phyloP scores from a whole-genome alignment of 1,140 invertebrate genomes.

The Bilobella aurantiaca region DNA sequence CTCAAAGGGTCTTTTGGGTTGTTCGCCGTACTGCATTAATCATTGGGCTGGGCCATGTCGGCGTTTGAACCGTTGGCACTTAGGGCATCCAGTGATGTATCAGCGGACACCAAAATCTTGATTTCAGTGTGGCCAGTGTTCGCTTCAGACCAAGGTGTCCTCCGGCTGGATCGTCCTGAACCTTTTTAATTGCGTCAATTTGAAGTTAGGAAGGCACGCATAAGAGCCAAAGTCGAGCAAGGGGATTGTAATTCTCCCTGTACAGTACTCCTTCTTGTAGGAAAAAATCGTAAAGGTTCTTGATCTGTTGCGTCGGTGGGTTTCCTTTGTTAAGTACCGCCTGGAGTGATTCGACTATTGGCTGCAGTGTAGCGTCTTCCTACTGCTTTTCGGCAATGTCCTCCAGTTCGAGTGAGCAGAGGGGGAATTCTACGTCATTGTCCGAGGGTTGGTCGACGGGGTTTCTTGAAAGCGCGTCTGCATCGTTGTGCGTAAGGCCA shows the following conservation, averaged over 20 bases:
- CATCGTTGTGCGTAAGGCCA: constrained; percentile 13
- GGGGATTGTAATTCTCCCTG: neutral
- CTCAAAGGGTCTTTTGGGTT: constrained; percentile 7
- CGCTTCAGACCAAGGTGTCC: constrained; percentile 15
- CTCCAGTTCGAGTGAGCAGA: neutral
- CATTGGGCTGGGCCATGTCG: neutral
- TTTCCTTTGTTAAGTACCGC: neutral
- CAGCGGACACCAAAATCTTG: constrained; percentile 12
- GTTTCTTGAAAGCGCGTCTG: constrained; percentile 18
- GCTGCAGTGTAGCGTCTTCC: neutral
- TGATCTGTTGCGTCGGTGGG: neutral
- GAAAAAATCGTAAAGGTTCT: neutral
- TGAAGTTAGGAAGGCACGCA: neutral
- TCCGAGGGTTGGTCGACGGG: neutral
- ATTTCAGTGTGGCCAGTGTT: neutral
- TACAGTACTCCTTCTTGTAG: constrained; percentile 16
- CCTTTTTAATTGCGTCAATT: neutral
- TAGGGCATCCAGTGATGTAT: constrained; percentile 1
- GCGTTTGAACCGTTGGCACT: constrained; percentile 17
- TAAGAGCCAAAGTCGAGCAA: constrained; percentile 1
- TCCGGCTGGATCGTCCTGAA: constrained; percentile 1
- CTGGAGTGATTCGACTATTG: neutral
- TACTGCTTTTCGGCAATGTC: constrained; percentile 4
- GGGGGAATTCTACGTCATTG: neutral
- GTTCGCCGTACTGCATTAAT: neutral